Evolutionary conservation across 2,797 vertebrate genomes (phyloP).

Genomic region (Potorous gilbertii): DNA sequence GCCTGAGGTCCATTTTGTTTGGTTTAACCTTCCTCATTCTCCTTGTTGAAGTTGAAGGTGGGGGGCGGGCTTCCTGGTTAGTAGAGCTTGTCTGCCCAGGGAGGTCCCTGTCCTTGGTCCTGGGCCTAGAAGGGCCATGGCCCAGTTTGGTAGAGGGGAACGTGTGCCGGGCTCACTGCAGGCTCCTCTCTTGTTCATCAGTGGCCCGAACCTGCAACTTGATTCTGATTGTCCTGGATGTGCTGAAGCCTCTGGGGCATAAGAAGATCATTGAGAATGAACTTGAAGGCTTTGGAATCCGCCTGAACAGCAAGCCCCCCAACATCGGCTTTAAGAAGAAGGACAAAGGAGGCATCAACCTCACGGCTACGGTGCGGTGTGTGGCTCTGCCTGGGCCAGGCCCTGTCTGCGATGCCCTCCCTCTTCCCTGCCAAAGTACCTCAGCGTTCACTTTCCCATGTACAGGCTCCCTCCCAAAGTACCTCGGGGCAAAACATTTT

Average conservation of each 20-base stretch:
- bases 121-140: not conserved
- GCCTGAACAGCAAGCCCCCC: slow-evolving; percentile 96
- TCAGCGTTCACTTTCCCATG: not conserved
- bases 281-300: slow-evolving; percentile 97
- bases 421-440: not conserved
- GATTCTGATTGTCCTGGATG: slow-evolving; percentile 97
- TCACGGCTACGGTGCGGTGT: slow-evolving; percentile 93
- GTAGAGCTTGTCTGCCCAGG: not conserved
- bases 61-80: not conserved
- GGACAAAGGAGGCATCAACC: slow-evolving; percentile 99
- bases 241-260: slow-evolving; percentile 96
- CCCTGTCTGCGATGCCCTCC: too few species aligned
- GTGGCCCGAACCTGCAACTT: slow-evolving; percentile 99
- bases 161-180: not conserved
- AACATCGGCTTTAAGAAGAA: slow-evolving; percentile 99
- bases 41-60: not conserved
- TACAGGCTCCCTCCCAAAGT: too few species aligned
- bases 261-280: slow-evolving; percentile 99
- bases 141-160: not conserved
- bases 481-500: not conserved
- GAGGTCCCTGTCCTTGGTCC: not conserved
- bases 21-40: not conserved
- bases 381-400: not conserved
- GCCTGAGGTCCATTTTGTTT: not conserved
- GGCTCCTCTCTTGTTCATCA: slow-evolving; percentile 75